A percentile compares a stretch with the other conserved stretches of the same genome.
These are phyloP conservation scores for Stictonetta naevosa DNA, from an alignment of 2,113 vertebrate species.

Conservation along the genomic window DNA sequence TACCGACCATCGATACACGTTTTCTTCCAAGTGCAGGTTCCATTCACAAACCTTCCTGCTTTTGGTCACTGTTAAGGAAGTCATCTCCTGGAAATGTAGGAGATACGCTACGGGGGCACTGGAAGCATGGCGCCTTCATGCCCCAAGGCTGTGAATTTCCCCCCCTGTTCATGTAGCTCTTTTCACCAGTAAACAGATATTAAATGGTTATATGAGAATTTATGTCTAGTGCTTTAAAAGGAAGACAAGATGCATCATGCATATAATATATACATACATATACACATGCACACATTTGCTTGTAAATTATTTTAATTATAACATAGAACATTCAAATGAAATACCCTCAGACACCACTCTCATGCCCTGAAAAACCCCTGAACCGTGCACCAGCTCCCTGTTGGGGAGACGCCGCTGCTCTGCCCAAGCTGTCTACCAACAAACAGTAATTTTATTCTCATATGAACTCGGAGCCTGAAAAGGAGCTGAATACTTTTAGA, in stretches of 20 bases:
- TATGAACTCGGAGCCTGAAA: background rate
- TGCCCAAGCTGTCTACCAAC: background rate
- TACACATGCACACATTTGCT: background rate
- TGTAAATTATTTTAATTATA: background rate
- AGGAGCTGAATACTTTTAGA: background rate
- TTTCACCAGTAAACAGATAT: background rate
- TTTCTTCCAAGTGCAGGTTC: background rate
- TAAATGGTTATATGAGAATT: background rate
- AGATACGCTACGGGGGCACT: background rate
- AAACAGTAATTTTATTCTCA: background rate
- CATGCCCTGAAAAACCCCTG: background rate
- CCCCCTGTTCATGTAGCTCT: background rate
- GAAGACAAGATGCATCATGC: background rate
- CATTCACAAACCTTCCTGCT: background rate
- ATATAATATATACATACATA: background rate
- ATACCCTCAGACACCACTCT: background rate
- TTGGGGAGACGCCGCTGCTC: background rate
- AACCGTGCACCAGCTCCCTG: background rate
- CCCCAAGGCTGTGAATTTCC: accelerated
- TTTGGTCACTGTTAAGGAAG: background rate
- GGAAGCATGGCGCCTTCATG: background rate
- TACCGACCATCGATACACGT: accelerated
- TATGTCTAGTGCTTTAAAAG: background rate
- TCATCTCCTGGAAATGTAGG: background rate
- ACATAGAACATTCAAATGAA: background rate